phyloP scores from a whole-genome alignment of 2,113 vertebrate genomes.

The Sebastes schlegelii region DNA sequence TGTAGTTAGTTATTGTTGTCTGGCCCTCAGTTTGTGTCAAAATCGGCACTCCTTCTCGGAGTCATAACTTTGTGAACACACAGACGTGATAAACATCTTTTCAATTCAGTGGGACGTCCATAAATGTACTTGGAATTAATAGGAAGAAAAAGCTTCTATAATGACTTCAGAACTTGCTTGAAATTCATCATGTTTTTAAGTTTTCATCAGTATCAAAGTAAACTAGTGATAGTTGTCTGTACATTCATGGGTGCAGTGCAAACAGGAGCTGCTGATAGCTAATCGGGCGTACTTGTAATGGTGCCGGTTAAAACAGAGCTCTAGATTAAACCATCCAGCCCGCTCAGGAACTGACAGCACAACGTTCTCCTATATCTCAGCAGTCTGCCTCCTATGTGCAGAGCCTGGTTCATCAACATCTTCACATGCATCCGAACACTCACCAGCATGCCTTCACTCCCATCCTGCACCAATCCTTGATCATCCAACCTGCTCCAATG shows the following conservation, averaged over 20 bases:
- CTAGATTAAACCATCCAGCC: background rate
- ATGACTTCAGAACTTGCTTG: too few species aligned
- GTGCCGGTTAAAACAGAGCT: background rate
- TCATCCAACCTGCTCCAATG: slow-evolving; percentile 65
- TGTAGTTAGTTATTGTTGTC: background rate
- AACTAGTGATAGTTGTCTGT: background rate
- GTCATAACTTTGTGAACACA: background rate
- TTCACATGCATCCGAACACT: slow-evolving; percentile 84
- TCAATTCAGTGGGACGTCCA: background rate
- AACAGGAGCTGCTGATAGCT: background rate
- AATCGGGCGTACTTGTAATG: background rate
- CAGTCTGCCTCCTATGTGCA: background rate
- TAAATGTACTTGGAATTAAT: too few species aligned
- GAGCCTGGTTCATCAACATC: slow-evolving; percentile 46
- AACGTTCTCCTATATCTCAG: background rate
- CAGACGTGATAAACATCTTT: background rate
- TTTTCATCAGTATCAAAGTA: background rate
- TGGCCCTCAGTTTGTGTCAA: background rate
- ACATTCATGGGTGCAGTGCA: background rate
- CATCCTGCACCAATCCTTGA: slow-evolving; percentile 71
- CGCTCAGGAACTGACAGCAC: background rate
- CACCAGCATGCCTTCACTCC: slow-evolving; percentile 86
- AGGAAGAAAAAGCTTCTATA: background rate
- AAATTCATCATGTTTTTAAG: background rate
- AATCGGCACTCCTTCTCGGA: background rate